Percentiles rank a stretch among this genome's conserved stretches.
Evolutionary conservation across 2,888 invertebrate species (phyloP).

Genomic region (Eucriotettix oculatus): DNA sequence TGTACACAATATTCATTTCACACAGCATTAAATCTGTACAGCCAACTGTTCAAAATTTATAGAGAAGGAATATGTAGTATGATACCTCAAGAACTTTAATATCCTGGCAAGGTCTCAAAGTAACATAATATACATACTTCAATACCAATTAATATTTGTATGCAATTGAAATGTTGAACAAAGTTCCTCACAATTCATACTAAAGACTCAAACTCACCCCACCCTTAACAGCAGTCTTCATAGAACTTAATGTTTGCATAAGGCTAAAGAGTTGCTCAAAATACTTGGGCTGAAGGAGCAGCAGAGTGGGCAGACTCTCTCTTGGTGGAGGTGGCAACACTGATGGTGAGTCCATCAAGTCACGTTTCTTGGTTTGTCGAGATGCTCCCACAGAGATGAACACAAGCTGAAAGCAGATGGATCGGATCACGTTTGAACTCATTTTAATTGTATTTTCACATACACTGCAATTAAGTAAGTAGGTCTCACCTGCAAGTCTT

Average conservation of each 20-base stretch:
- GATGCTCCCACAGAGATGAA: constrained; percentile 80
- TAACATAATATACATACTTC: no score
- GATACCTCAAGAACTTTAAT: no score
- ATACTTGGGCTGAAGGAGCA: constrained; percentile 69
- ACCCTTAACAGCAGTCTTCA: constrained; percentile 60
- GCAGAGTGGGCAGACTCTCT: constrained; percentile 67
- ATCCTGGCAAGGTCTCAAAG: no score
- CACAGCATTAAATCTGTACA: no score
- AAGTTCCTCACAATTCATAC: no score
- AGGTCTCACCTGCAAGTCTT: constrained; percentile 62
- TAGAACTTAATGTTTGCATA: constrained; percentile 78
- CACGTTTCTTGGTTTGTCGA: constrained; percentile 38
- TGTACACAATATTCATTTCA: no score
- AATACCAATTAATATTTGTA: no score
- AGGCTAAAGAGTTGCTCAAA: constrained; percentile 81
- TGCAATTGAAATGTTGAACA: no score
- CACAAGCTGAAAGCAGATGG: constrained; percentile 41
- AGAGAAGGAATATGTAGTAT: no score
- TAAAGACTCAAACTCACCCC: constrained; percentile 30
- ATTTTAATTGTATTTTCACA: no score
- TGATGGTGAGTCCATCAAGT: constrained; percentile 67
- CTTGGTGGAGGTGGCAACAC: constrained; percentile 74
- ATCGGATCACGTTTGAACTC: background rate
- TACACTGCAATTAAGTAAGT: no score
- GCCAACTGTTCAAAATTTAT: no score